phyloP scores from a whole-genome alignment of 2,113 vertebrate species.

The Psephotus haematonotus region DNA sequence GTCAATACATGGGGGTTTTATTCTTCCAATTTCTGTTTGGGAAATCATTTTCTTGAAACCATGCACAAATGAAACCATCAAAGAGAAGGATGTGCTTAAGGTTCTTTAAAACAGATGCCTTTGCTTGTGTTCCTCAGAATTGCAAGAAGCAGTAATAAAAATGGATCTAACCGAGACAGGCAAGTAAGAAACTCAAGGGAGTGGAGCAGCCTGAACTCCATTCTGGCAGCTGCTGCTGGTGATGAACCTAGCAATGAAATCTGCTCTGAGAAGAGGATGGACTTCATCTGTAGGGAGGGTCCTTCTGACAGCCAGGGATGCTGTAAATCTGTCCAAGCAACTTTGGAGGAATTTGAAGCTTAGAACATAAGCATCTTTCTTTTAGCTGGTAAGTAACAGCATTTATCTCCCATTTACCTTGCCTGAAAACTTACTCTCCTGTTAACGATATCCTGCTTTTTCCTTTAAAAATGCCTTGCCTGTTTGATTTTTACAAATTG shows the following conservation, averaged over 20 bases:
- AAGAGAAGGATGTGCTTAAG: background rate
- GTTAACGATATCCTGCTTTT: slow-evolving; percentile 6
- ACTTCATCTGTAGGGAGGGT: background rate
- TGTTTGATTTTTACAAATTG: background rate
- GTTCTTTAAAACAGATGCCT: background rate
- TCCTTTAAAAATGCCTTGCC: background rate
- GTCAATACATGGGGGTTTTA: background rate
- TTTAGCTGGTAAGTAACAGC: background rate
- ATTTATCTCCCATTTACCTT: background rate
- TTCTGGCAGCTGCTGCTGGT: background rate
- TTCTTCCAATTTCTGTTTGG: background rate
- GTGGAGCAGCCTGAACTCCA: background rate
- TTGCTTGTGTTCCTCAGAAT: background rate
- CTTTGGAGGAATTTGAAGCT: background rate
- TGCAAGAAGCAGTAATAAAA: background rate
- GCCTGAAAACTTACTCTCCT: background rate
- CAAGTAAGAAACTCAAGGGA: background rate
- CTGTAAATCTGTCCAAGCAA: background rate
- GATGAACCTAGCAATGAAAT: background rate
- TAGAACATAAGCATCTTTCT: background rate
- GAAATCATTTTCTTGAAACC: background rate
- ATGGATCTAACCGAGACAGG: background rate
- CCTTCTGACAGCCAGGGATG: background rate
- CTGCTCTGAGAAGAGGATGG: background rate
- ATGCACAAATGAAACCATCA: background rate